A percentile compares a stretch with the other conserved stretches of the same genome.
Evolutionary conservation across 2,888 invertebrate genomes (phyloP).

Genomic region (Prosapia bicincta): DNA sequence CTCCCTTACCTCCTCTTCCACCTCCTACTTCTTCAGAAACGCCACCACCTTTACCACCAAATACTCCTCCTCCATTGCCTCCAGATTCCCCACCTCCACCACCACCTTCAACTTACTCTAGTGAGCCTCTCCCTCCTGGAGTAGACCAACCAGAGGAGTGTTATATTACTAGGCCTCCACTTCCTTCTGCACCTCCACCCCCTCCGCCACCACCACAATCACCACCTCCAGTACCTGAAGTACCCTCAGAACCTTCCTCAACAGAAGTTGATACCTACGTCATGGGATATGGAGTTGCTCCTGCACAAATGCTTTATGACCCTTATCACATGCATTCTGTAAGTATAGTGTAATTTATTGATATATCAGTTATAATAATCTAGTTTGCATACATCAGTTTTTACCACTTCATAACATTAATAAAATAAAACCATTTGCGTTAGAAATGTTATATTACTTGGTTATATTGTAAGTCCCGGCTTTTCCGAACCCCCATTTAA

Average conservation of each 20-base stretch:
- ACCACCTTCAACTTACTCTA: constrained; percentile 31
- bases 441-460: too few species aligned
- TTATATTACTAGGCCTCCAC: constrained; percentile 23
- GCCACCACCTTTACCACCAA: constrained; percentile 30
- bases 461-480: too few species aligned
- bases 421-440: too few species aligned
- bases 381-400: constrained; percentile 3
- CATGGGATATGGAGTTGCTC: constrained; percentile 32
- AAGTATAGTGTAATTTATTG: neutral
- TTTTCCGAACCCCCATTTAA: too few species aligned
- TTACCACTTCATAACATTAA: too few species aligned
- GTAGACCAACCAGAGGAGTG: constrained; percentile 50
- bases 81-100: constrained; percentile 21
- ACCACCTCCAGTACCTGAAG: constrained; percentile 39
- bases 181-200: constrained; percentile 37
- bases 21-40: constrained; percentile 19
- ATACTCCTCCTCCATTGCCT: constrained; percentile 34
- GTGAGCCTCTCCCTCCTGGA: constrained; percentile 54
- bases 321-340: constrained; percentile 38
- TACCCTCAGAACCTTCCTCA: constrained; percentile 37
- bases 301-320: constrained; percentile 26
- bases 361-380: neutral
- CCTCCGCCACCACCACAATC: constrained; percentile 43
- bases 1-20: constrained; percentile 10
- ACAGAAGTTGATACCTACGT: constrained; percentile 34